These are phyloP conservation scores for Hydrotaea cyrtoneurina DNA, from an alignment of 2,888 invertebrate genomes.

Conservation along the genomic window DNA sequence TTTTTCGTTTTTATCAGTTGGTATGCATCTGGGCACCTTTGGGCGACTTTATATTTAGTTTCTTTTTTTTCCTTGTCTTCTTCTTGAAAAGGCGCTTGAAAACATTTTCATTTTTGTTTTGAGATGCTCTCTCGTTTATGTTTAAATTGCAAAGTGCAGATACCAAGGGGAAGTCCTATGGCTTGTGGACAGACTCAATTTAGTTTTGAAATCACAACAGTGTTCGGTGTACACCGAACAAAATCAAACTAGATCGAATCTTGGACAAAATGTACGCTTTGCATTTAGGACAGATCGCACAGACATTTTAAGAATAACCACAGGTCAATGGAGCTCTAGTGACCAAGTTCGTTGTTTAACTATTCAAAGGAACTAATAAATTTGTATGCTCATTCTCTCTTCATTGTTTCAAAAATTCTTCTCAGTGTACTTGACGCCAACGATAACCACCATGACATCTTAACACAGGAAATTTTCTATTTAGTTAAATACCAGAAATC, in stretches of 20 bases:
- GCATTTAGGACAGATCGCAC: no score
- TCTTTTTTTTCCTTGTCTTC: conserved; percentile 11
- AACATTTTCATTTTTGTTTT: conserved; percentile 63
- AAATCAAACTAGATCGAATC: not conserved
- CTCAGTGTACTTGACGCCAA: not conserved
- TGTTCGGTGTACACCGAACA: conserved; percentile 10
- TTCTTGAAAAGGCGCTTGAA: conserved; percentile 68
- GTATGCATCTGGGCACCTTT: conserved; percentile 80
- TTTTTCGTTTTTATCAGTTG: conserved; percentile 76
- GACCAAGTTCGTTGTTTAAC: no score
- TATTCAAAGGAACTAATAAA: no score
- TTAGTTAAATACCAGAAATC: not conserved
- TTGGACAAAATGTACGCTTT: no score
- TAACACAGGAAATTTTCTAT: not conserved
- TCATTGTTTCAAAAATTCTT: not conserved
- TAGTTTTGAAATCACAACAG: not conserved
- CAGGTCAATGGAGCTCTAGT: no score
- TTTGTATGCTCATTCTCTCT: no score
- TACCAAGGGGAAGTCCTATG: conserved; percentile 43
- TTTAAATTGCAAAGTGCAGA: conserved; percentile 50
- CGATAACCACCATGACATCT: not conserved
- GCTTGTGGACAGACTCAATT: conserved; percentile 46
- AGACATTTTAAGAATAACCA: no score
- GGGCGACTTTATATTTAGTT: conserved; percentile 71
- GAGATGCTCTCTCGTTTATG: conserved; percentile 47